Evolutionary conservation across 2,113 vertebrate species (phyloP).

Genomic region (Xiphias gladius): DNA sequence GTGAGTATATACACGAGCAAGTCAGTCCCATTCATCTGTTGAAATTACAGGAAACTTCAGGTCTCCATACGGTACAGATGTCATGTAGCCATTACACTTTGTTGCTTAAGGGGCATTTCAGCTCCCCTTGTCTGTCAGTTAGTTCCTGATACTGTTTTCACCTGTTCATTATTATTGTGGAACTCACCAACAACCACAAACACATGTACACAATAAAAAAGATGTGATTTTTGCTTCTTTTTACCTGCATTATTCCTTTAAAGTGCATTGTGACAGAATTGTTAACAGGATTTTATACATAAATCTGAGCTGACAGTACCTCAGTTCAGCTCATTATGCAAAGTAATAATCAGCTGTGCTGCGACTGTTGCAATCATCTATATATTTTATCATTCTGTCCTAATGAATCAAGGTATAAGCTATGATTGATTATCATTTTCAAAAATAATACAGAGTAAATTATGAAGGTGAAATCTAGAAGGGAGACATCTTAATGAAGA

Average conservation of each 20-base stretch:
- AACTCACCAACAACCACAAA: conserved; percentile 6
- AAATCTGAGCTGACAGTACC: conserved; percentile 12
- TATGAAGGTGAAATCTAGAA: conserved; percentile 21
- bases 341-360: conserved; percentile 38
- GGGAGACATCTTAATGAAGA: conserved; percentile 19
- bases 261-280: conserved; percentile 20
- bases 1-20: not conserved
- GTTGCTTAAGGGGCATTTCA: conserved; percentile 34
- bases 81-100: conserved; percentile 40
- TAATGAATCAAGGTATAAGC: conserved; percentile 16
- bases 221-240: not conserved
- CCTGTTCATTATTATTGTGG: conserved; percentile 10
- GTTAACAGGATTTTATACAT: conserved; percentile 30
- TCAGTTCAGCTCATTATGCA: conserved; percentile 40
- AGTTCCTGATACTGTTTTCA: conserved; percentile 29
- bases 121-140: conserved; percentile 36
- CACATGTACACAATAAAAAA: not conserved
- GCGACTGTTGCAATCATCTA: conserved; percentile 14
- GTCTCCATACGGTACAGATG: conserved; percentile 19
- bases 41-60: conserved; percentile 39
- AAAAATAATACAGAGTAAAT: conserved; percentile 25
- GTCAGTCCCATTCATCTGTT: conserved; percentile 23
- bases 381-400: conserved; percentile 33
- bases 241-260: conserved; percentile 31
- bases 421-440: conserved; percentile 31